Base-by-base conservation (phyloP, 1,140 invertebrate genomes). In the Drosophila sp. region DNA sequence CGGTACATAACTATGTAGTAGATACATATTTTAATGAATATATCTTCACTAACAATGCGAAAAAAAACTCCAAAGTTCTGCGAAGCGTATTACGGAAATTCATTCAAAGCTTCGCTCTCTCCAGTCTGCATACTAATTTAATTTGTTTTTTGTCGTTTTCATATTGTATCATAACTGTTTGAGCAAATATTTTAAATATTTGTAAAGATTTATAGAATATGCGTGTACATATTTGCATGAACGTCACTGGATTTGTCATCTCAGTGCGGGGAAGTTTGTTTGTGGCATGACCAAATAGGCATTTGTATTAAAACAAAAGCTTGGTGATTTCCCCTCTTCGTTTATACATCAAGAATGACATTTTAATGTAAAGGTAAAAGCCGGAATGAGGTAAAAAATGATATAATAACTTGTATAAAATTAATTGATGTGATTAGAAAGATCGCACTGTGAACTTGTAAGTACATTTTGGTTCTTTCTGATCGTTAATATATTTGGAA, bases 221-320 rank as follows among this genome's bases (percentile, higher is more conserved):
- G 50, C 47, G 33, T 58, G 50, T 68, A 17, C 17, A 17, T 17
- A 60, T 63, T 38, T 7, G 41, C n/a, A 50, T 54, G 17, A 32
- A 29, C 30, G 72, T 72, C 78, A 80, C 54, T 72, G 56, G 44
- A 65, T 75, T 75, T 62, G 68, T 75, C 72, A 75, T 71, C 40
- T 4, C 8, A 38, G 25, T 38, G 60, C 66, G 69, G 73, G 63
- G 58, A 76, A 76, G 64, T 76, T 76, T 58, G 54, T 29, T 66
- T 63, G 50, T 23, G 6, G 1, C 10, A 10, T 1, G n/a, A 33
- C 47, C 23, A 54, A 54, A 8, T 54, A 3, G 25, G 60, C 41
- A 29, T 61, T 61, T 65, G 66, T 55, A 62, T 60, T 29, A 29
- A 35, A 61, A 27, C 44, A 27, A 11, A 50, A 50, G 44, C 44